phyloP scores from a whole-genome alignment of 1,140 invertebrate genomes.

The Pseudomyrmex sp. region DNA sequence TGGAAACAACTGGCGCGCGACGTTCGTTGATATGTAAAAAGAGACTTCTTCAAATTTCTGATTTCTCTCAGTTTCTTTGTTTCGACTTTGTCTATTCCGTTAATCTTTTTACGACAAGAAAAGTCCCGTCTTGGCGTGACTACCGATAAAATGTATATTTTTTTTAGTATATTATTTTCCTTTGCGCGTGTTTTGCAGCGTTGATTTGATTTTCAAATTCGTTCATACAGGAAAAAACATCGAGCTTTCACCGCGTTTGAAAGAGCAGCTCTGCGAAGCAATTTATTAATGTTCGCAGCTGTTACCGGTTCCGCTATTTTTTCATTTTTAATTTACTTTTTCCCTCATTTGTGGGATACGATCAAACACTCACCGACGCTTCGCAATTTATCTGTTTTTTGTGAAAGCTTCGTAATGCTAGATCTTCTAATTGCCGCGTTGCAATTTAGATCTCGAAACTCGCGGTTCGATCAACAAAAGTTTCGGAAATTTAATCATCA shows the following conservation, averaged over 20 bases:
- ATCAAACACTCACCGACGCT: conserved; percentile 39
- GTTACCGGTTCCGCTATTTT: not conserved
- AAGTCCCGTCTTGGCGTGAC: conserved; percentile 26
- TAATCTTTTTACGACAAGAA: conserved; percentile 30
- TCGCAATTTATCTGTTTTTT: conserved; percentile 25
- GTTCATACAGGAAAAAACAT: not conserved
- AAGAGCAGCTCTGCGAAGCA: not conserved
- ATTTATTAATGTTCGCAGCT: not conserved
- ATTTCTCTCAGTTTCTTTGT: not conserved
- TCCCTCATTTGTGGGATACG: not conserved
- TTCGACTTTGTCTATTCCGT: too few species aligned
- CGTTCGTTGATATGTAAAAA: not conserved
- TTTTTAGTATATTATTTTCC: too few species aligned
- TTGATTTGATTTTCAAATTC: conserved; percentile 4
- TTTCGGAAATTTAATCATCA: conserved; percentile 26
- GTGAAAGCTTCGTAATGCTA: conserved; percentile 47
- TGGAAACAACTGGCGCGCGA: not conserved
- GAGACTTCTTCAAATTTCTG: not conserved
- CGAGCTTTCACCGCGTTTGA: not conserved
- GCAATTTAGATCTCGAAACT: not conserved
- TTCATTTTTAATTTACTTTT: conserved; percentile 7
- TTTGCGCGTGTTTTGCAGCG: too few species aligned
- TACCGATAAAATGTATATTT: not conserved
- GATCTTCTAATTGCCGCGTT: conserved; percentile 38
- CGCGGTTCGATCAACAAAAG: conserved; percentile 27